Evolutionary conservation across 2,113 vertebrate genomes (phyloP).

Genomic region (Phycodurus eques): DNA sequence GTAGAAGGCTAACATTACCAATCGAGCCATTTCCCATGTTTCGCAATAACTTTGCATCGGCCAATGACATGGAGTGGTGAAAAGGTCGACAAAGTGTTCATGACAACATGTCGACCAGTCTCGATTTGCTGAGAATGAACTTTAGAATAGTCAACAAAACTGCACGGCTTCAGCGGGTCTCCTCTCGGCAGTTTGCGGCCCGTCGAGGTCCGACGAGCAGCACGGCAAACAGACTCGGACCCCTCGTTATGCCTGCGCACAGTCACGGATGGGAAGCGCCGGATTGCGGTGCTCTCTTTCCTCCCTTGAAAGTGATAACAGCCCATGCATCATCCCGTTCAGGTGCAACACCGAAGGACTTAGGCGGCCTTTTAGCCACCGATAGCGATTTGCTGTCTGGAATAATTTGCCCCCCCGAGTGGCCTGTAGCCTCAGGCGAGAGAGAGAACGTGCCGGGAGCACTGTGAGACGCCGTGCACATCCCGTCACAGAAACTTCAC

Average conservation of each 20-base stretch:
- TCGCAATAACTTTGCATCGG: too few species aligned
- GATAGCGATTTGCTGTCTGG: conserved; percentile 25
- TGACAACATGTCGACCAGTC: too few species aligned
- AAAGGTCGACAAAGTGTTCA: not conserved
- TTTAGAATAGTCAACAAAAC: not conserved
- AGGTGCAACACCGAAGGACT: conserved; percentile 31
- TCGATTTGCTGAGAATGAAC: not conserved
- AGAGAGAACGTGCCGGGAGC: not conserved
- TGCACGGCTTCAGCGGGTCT: not conserved
- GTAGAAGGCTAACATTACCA: too few species aligned
- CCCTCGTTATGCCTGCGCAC: conserved; percentile 19
- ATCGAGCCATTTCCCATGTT: too few species aligned
- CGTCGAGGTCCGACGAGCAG: not conserved
- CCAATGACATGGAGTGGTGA: not conserved
- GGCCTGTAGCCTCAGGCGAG: conserved; percentile 14
- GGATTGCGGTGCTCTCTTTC: conserved; percentile 17
- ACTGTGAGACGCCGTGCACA: not conserved
- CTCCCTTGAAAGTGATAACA: conserved; percentile 15
- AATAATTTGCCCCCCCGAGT: conserved; percentile 22
- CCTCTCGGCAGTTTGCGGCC: conserved; percentile 23
- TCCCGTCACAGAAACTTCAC: not conserved
- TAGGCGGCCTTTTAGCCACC: conserved; percentile 28
- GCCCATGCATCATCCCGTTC: conserved; percentile 33
- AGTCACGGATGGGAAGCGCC: conserved; percentile 11
- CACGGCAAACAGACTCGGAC: not conserved